phyloP scores from a whole-genome alignment of 1,140 invertebrate genomes.

The Pseudobourletiella spinata region DNA sequence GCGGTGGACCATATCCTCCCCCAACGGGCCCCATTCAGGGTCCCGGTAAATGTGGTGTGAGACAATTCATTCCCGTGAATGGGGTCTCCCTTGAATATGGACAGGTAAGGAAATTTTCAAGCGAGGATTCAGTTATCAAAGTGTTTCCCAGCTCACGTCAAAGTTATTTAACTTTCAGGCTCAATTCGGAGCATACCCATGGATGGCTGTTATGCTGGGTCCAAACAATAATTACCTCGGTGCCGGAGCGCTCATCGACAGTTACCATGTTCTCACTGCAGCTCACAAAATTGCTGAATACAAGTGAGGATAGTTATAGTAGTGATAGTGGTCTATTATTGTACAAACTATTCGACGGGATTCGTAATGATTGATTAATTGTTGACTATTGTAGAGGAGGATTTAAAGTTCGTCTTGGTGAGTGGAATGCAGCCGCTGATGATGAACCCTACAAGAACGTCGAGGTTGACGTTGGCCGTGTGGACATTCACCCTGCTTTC shows the following conservation, averaged over 20 bases:
- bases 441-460: conserved; percentile 52
- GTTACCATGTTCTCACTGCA: conserved; percentile 55
- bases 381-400: conserved; percentile 7
- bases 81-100: conserved; percentile 25
- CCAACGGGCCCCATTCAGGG: conserved; percentile 11
- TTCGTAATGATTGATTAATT: no score
- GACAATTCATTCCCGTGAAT: conserved; percentile 24
- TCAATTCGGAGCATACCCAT: conserved; percentile 41
- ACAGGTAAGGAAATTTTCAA: conserved; percentile 19
- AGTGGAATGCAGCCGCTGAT: conserved; percentile 55
- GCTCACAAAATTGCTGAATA: conserved; percentile 54
- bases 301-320: conserved; percentile 46
- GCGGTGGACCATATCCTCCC: background rate
- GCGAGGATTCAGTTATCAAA: background rate
- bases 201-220: conserved; percentile 45
- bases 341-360: no score
- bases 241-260: conserved; percentile 55
- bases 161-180: conserved; percentile 34
- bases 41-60: conserved; percentile 19
- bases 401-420: conserved; percentile 56
- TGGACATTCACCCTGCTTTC: conserved; percentile 56
- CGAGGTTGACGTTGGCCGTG: conserved; percentile 48
- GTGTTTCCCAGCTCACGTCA: no score
- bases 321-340: no score
- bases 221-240: conserved; percentile 51